Base-by-base conservation (phyloP, 2,113 vertebrate species). In the Oncorhynchus masou region DNA sequence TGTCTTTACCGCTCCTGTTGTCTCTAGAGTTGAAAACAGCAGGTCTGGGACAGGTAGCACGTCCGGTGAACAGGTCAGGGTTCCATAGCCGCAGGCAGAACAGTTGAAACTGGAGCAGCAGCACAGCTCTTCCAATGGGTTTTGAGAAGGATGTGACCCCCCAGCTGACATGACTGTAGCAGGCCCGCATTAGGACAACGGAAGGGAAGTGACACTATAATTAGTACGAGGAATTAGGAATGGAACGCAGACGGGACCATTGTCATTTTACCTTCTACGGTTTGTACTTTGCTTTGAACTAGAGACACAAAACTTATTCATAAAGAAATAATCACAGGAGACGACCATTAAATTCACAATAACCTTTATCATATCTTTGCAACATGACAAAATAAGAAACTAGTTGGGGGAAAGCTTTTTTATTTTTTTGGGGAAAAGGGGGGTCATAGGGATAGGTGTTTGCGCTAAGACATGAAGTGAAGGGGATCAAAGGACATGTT, bases 301-400 rank as follows among this genome's bases (percentile, higher is more conserved):
- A 54, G 51, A 54, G 15, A 54, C 4, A 54, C 39, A 45, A 45
- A 11, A 54, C 15, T 0, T 54, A 54, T 54, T 19, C 16, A 54
- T 19, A 76, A 83, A n/a, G 72, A 76, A 59, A 48, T 54, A 59
- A 48, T 54, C 64, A 29, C 72, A 48, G 25, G 66, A 74, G 19
- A 49, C 62, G 67, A 29, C 45, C 60, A 68, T 68, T 27, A 85
- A 78, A 79, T 84, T 77, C 77, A 90, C 79, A 77, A 74, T 78
- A 77, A 73, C 88, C 69, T 88, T 90, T 89, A 90, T 92, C 81
- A 79, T 85, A 90, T 77, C 77, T 84, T 74, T 85, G 87, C 81
- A 82, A 85, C 64, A 74, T 69, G 73, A 87, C 80, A 84, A 70
- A 75, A 85, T 49, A 45, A 89, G 90, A 91, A 87, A 79, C 48